These are phyloP conservation scores for Carcina quercana DNA, from an alignment of 2,888 invertebrate species.

Conservation along the genomic window DNA sequence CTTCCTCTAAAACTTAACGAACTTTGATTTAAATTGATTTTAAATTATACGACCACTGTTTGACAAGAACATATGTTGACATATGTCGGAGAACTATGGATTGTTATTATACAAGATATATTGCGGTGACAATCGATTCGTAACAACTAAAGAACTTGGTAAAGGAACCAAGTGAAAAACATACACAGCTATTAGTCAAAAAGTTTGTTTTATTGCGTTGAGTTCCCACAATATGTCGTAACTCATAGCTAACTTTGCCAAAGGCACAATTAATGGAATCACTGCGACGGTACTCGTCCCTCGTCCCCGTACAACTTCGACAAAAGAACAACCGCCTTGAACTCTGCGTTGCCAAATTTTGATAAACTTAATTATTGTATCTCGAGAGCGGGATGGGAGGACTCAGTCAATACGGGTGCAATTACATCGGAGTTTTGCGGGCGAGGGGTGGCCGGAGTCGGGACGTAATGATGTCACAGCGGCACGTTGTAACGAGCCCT, in stretches of 20 bases:
- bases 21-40: constrained; percentile 8
- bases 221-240: constrained; percentile 9
- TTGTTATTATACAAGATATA: too few relatives aligned
- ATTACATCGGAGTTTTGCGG: constrained; percentile 30
- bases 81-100: too few relatives aligned
- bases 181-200: constrained; percentile 2
- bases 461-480: constrained; percentile 59
- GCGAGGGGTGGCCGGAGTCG: constrained; percentile 38
- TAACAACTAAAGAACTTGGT: too few relatives aligned
- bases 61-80: too few relatives aligned
- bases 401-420: constrained; percentile 28
- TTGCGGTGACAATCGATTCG: too few relatives aligned
- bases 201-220: constrained; percentile 4
- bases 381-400: constrained; percentile 12
- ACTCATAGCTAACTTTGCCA: constrained; percentile 15
- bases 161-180: constrained; percentile 2
- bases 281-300: constrained; percentile 8
- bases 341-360: constrained; percentile 18
- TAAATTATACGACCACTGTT: constrained; percentile 2
- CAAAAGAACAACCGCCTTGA: constrained; percentile 15
- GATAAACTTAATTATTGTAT: constrained; percentile 17
- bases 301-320: constrained; percentile 11
- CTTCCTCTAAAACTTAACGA: constrained; percentile 5
- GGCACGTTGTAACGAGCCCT: constrained; percentile 32
- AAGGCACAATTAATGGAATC: constrained; percentile 15